Percentiles rank a stretch among this genome's conserved stretches.
phyloP scores from a whole-genome alignment of 2,888 invertebrate species.

The Andrena haemorrhoa region DNA sequence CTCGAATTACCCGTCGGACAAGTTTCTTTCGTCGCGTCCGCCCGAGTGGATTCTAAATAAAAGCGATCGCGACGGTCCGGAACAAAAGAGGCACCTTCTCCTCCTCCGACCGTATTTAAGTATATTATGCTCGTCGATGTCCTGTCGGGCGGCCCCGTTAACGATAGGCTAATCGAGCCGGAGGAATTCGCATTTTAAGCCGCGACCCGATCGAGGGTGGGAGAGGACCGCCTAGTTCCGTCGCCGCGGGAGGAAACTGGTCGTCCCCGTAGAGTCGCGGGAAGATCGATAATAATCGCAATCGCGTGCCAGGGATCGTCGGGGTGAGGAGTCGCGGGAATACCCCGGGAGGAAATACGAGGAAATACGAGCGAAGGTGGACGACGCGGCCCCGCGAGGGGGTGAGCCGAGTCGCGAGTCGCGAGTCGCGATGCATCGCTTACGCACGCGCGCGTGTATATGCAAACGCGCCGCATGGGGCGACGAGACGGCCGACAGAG shows the following conservation, averaged over 20 bases:
- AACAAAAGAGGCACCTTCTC: neutral
- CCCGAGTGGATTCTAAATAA: neutral
- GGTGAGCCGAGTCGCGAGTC: constrained; percentile 32
- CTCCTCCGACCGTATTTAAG: neutral
- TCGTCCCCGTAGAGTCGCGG: constrained; percentile 48
- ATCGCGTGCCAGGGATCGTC: constrained; percentile 53
- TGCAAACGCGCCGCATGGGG: constrained; percentile 75
- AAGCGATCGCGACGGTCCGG: neutral
- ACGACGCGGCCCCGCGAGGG: constrained; percentile 17
- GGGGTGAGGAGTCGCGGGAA: constrained; percentile 9
- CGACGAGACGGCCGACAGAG: constrained; percentile 69
- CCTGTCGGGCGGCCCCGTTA: constrained; percentile 24
- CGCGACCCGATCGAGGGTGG: neutral
- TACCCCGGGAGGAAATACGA: constrained; percentile 25
- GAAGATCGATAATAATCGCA: constrained; percentile 64
- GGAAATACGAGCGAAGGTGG: constrained; percentile 22
- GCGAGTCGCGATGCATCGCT: constrained; percentile 54
- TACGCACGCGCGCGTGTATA: constrained; percentile 68
- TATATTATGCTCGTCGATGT: neutral
- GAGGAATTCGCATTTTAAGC: neutral
- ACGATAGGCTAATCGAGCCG: neutral
- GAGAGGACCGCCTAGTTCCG: constrained; percentile 38
- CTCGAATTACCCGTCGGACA: constrained; percentile 38
- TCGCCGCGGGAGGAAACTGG: constrained; percentile 36
- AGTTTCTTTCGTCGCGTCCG: constrained; percentile 21